A percentile compares a stretch with the other conserved stretches of the same genome.
Conservation (phyloP, 2,888 invertebrate species). For the Drosophila yooni region DNA sequence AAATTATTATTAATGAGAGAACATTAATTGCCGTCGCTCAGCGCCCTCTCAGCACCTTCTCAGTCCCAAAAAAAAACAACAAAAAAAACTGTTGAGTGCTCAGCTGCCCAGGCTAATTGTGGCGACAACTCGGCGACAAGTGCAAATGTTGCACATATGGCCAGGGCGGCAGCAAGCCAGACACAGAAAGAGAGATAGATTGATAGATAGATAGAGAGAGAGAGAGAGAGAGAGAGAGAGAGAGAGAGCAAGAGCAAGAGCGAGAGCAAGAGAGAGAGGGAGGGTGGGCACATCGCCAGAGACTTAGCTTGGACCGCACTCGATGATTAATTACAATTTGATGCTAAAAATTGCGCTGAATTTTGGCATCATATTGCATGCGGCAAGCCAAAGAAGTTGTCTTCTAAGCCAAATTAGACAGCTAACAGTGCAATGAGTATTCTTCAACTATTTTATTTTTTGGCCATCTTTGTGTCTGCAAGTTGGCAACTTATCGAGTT, state of each 20-base stretch:
- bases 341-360: slow-evolving; percentile 72
- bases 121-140: slow-evolving; percentile 75
- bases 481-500: slow-evolving; percentile 29
- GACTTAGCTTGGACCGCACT: slow-evolving; percentile 41
- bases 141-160: slow-evolving; percentile 68
- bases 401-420: slow-evolving; percentile 19
- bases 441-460: background rate
- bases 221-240: background rate
- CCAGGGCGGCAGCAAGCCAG: background rate
- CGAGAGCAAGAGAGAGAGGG: background rate
- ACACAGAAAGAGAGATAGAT: background rate
- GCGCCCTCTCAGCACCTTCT: background rate
- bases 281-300: slow-evolving; percentile 15
- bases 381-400: slow-evolving; percentile 22
- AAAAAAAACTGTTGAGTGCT: slow-evolving; percentile 18
- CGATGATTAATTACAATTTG: slow-evolving; percentile 75
- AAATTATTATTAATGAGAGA: slow-evolving; percentile 79
- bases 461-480: slow-evolving; percentile 1
- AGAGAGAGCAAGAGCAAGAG: background rate
- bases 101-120: slow-evolving; percentile 45
- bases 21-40: slow-evolving; percentile 68
- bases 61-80: background rate
- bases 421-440: slow-evolving; percentile 22
- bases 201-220: background rate
- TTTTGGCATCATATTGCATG: slow-evolving; percentile 42